Conservation (phyloP, 2,113 vertebrate genomes). For the Urocolius indicus region DNA sequence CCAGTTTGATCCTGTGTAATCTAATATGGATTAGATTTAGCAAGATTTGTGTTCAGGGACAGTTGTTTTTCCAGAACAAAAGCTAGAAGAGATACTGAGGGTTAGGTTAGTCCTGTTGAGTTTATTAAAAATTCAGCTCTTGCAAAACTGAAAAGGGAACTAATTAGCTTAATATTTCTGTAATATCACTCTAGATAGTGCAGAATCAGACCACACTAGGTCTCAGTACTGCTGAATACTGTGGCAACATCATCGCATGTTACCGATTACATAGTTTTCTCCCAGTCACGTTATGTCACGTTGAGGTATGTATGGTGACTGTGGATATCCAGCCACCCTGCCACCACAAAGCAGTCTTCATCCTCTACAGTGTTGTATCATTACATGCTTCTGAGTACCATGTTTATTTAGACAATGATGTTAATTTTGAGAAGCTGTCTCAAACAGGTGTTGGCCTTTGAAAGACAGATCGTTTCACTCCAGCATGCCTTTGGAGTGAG, state of each 20-base stretch:
- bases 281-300: neutral
- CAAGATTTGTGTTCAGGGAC: neutral
- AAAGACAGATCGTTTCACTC: slow-evolving; percentile 24
- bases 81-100: neutral
- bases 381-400: neutral
- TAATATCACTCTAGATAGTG: neutral
- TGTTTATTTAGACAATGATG: neutral
- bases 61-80: neutral
- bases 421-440: slow-evolving; percentile 5
- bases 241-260: fast-evolving
- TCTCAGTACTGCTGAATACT: neutral
- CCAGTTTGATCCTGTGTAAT: neutral
- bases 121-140: neutral
- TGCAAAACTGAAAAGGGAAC: neutral
- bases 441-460: neutral
- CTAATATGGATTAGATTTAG: neutral
- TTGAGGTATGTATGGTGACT: neutral
- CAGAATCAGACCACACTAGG: neutral
- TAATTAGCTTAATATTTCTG: neutral
- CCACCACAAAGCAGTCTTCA: neutral
- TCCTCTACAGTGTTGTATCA: neutral
- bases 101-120: neutral
- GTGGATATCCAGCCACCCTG: neutral
- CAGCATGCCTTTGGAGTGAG: neutral
- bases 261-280: neutral